A percentile compares a stretch with the other conserved stretches of the same genome.
Evolutionary conservation across 2,797 vertebrate genomes (phyloP).

Genomic region (Rhadinocentrus ornatus): DNA sequence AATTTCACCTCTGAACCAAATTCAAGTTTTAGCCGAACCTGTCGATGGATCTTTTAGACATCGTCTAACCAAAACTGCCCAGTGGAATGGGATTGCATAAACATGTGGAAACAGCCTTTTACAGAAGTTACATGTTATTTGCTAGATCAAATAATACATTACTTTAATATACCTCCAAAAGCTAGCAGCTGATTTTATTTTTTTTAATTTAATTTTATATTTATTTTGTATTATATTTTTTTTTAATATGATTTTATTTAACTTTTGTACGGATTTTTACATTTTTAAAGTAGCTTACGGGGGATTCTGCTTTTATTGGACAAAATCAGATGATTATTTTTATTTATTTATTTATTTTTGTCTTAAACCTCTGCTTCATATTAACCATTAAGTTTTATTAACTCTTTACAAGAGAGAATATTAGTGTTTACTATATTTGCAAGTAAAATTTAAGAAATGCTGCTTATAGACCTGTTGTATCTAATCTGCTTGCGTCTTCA

Average conservation of each 20-base stretch:
- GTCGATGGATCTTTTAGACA: background rate
- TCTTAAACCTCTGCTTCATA: background rate
- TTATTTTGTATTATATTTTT: too few relatives aligned
- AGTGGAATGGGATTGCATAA: background rate
- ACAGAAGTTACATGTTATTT: background rate
- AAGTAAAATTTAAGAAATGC: background rate
- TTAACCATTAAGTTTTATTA: background rate
- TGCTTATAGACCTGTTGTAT: background rate
- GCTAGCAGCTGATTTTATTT: too few relatives aligned
- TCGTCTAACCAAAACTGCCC: background rate
- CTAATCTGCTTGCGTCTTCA: conserved; percentile 13
- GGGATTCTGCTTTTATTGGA: background rate
- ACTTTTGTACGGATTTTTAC: background rate
- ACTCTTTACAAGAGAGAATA: background rate
- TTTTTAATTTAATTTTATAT: too few relatives aligned
- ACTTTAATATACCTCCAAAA: background rate
- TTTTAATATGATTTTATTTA: background rate
- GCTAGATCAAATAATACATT: background rate
- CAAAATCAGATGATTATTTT: too few relatives aligned
- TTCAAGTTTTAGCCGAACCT: background rate
- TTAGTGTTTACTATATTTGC: background rate
- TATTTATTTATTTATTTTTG: background rate
- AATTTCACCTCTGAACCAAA: background rate
- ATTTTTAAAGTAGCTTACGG: background rate
- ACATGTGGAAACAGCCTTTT: background rate